Conservation (phyloP, 1,140 invertebrate species). For the Pseudomyrmex concolor region DNA sequence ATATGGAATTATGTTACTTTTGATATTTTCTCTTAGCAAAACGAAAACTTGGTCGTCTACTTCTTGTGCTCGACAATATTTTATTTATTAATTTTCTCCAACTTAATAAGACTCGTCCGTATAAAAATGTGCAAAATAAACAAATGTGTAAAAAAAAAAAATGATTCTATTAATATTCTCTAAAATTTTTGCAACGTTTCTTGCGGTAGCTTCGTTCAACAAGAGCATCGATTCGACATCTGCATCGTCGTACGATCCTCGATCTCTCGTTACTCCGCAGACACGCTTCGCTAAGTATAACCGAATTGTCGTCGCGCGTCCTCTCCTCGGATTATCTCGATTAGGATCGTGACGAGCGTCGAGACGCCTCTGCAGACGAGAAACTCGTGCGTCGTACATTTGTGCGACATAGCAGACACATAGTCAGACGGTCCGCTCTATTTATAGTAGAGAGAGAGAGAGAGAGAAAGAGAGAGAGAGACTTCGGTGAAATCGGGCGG, state of each 20-base stretch:
- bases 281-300: slow-evolving; percentile 61
- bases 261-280: slow-evolving; percentile 31
- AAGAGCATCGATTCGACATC: slow-evolving; percentile 2
- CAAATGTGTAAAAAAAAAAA: neutral
- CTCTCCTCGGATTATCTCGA: slow-evolving; percentile 60
- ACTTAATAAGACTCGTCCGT: neutral
- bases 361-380: slow-evolving; percentile 70
- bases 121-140: neutral
- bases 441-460: slow-evolving; percentile 65
- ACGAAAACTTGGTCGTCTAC: no score
- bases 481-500: slow-evolving; percentile 38
- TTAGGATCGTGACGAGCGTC: slow-evolving; percentile 52
- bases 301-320: slow-evolving; percentile 8
- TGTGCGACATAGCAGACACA: slow-evolving; percentile 74
- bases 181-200: neutral
- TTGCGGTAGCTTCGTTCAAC: neutral
- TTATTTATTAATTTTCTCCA: neutral
- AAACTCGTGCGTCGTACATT: slow-evolving; percentile 68
- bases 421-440: slow-evolving; percentile 73
- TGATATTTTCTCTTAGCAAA: no score
- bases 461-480: neutral
- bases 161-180: neutral
- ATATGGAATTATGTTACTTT: neutral
- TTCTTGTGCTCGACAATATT: neutral
- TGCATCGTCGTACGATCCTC: slow-evolving; percentile 20